These are phyloP conservation scores for Apis laboriosa DNA, from an alignment of 1,140 invertebrate genomes.

Conservation along the genomic window DNA sequence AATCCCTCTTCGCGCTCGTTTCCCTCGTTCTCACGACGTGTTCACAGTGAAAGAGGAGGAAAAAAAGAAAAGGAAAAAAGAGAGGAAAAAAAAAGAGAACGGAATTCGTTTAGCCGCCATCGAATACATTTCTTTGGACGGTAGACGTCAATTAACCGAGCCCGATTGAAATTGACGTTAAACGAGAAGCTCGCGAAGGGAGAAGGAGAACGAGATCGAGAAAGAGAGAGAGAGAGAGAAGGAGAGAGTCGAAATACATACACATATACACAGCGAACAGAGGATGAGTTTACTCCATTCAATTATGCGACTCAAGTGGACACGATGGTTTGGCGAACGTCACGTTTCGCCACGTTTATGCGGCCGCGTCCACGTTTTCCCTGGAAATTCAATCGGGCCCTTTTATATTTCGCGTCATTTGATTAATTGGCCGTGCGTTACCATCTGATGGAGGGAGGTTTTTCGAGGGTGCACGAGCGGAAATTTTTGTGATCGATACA, in stretches of 20 bases:
- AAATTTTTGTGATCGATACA: background rate
- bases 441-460: slow-evolving; percentile 26
- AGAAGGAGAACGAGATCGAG: background rate
- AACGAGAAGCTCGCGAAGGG: slow-evolving; percentile 36
- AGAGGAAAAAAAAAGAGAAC: slow-evolving; percentile 29
- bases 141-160: slow-evolving; percentile 64
- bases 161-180: slow-evolving; percentile 64
- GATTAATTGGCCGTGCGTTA: slow-evolving; percentile 55
- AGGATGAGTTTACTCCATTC: slow-evolving; percentile 61
- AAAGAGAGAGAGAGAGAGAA: background rate
- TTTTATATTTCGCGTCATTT: slow-evolving; percentile 58
- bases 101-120: slow-evolving; percentile 65
- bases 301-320: slow-evolving; percentile 66
- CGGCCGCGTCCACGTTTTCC: slow-evolving; percentile 21
- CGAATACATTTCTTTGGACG: slow-evolving; percentile 68
- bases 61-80: background rate
- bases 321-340: slow-evolving; percentile 56
- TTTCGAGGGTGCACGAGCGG: background rate
- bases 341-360: slow-evolving; percentile 54
- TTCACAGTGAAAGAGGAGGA: slow-evolving; percentile 6
- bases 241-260: background rate
- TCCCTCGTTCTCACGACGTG: background rate
- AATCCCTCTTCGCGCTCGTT: background rate
- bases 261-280: too few species aligned
- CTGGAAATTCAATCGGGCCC: slow-evolving; percentile 36